Percentiles rank a stretch among this genome's conserved stretches.
Evolutionary conservation across 1,140 invertebrate genomes (phyloP).

Genomic region (Latrodectus geometricus): DNA sequence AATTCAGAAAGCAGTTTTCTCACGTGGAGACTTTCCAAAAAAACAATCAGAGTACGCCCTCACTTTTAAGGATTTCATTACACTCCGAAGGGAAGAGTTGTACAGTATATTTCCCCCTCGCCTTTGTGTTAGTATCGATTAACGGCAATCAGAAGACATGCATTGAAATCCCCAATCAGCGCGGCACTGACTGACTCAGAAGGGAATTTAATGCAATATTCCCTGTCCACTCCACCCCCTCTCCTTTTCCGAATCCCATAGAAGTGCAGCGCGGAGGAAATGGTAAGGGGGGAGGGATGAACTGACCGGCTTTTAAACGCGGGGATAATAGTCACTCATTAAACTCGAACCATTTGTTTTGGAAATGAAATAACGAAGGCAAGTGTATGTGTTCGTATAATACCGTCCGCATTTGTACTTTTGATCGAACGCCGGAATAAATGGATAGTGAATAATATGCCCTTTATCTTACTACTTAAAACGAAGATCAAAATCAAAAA

Average conservation of each 20-base stretch:
- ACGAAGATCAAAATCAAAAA: conserved; percentile 61
- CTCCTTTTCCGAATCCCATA: conserved; percentile 10
- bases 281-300: background rate
- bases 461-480: conserved; percentile 60
- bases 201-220: conserved; percentile 43
- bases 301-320: conserved; percentile 39
- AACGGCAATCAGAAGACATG: conserved; percentile 1
- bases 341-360: conserved; percentile 62
- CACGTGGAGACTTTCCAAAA: too few species aligned
- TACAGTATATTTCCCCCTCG: background rate
- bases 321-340: conserved; percentile 60
- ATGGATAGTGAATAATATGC: conserved; percentile 59
- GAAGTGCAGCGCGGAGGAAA: conserved; percentile 32
- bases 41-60: too few species aligned
- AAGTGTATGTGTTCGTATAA: conserved; percentile 40
- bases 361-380: conserved; percentile 61
- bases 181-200: background rate
- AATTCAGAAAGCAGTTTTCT: too few species aligned
- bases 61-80: too few species aligned
- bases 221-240: background rate
- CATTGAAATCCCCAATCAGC: conserved; percentile 22
- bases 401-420: conserved; percentile 52
- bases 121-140: conserved; percentile 39
- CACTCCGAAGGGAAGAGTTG: too few species aligned
- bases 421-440: conserved; percentile 57